phyloP scores from a whole-genome alignment of 2,113 vertebrate genomes.

The Zapornia atra region DNA sequence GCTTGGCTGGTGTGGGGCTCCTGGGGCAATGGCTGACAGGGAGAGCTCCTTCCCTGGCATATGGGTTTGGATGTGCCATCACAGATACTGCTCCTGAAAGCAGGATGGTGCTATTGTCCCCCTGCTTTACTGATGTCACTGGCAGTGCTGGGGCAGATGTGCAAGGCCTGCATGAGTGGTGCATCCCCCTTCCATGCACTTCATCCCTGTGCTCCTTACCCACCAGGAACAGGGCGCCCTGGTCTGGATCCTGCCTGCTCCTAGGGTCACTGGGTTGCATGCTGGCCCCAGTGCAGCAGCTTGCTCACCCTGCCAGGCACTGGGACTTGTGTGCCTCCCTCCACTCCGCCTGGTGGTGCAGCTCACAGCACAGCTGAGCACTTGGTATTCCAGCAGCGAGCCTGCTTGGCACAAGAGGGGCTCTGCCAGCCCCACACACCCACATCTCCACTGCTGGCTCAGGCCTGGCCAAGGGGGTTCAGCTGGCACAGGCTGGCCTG shows the following conservation, averaged over 20 bases:
- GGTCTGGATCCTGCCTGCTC: not conserved
- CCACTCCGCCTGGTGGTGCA: not conserved
- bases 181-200: not conserved
- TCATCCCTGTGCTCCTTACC: not conserved
- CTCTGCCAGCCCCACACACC: not conserved
- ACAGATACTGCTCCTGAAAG: not conserved
- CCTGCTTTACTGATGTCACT: not conserved
- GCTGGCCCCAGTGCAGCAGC: rapidly evolving
- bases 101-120: not conserved
- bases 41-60: not conserved
- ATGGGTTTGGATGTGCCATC: not conserved
- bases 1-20: not conserved
- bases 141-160: not conserved
- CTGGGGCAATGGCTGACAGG: not conserved
- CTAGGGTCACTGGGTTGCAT: not conserved
- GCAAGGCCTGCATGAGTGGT: rapidly evolving
- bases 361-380: constrained; percentile 15
- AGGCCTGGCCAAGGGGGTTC: not conserved
- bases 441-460: not conserved
- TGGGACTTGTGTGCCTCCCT: not conserved
- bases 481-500: not conserved
- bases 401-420: not conserved
- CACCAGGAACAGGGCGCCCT: not conserved
- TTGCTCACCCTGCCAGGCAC: not conserved
- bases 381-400: constrained; percentile 35